Percentiles rank a stretch among this genome's conserved stretches.
Conservation (phyloP, 1,140 invertebrate genomes). For the Oedothorax gibbosus region DNA sequence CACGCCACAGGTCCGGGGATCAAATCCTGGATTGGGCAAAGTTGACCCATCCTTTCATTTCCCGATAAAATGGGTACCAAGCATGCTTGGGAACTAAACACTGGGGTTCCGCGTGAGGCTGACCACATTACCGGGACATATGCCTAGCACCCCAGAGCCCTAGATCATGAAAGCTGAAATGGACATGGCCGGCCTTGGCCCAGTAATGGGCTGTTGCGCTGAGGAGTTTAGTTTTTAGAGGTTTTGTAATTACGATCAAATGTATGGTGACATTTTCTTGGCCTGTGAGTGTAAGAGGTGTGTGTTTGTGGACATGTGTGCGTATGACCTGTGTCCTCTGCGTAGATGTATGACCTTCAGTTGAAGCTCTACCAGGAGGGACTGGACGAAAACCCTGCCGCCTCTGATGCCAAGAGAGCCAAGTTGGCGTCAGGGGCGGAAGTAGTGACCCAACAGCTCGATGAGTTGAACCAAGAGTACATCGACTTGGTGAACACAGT, state of each 20-base stretch:
- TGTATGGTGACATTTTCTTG: background rate
- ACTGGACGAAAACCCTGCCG: slow-evolving; percentile 86
- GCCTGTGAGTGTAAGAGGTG: background rate
- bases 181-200: no score
- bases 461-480: slow-evolving; percentile 85
- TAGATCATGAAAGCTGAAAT: no score
- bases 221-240: no score
- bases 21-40: no score
- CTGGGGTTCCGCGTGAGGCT: no score
- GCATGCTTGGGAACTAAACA: no score
- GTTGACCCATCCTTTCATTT: no score
- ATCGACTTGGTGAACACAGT: slow-evolving; percentile 78
- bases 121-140: no score
- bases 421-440: slow-evolving; percentile 77
- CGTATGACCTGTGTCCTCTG: slow-evolving; percentile 53
- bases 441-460: slow-evolving; percentile 84
- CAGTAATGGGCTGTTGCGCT: no score
- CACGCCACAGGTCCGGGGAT: no score
- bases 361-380: slow-evolving; percentile 90
- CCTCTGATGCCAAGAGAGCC: slow-evolving; percentile 67
- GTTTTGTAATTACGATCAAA: background rate
- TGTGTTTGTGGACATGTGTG: slow-evolving; percentile 11
- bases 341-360: slow-evolving; percentile 87
- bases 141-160: no score
- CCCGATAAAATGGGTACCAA: no score